Conservation (phyloP, 30 jellyfish, hydroid and myxozoan species). For the Clytia hemisphaerica region DNA sequence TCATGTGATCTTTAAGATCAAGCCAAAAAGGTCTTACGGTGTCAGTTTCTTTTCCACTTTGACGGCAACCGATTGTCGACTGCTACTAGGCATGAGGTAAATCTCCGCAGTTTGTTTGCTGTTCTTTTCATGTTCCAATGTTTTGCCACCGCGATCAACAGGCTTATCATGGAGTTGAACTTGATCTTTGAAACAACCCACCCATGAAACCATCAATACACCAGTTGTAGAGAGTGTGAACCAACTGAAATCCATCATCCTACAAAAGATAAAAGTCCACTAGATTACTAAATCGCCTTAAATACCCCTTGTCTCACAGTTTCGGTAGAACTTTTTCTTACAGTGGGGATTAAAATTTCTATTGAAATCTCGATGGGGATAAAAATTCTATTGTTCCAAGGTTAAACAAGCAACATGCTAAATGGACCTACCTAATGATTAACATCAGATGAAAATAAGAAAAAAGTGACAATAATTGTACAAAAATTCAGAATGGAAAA, state of each 20-base stretch:
- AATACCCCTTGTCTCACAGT: no score
- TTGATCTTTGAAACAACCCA: slow-evolving; percentile 47
- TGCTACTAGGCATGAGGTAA: background rate
- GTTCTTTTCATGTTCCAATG: slow-evolving; percentile 47
- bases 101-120: no score
- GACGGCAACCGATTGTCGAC: background rate
- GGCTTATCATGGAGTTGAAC: slow-evolving; percentile 38
- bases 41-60: background rate
- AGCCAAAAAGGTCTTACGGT: background rate
- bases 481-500: no score
- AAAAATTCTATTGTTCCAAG: no score
- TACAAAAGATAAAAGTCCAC: background rate
- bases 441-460: no score
- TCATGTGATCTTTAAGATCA: background rate
- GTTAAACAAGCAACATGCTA: no score
- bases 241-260: slow-evolving; percentile 64
- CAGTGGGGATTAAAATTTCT: no score
- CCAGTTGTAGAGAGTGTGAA: slow-evolving; percentile 57
- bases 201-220: slow-evolving; percentile 64
- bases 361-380: no score
- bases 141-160: slow-evolving; percentile 67
- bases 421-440: no score
- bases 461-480: no score
- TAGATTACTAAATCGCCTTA: background rate
- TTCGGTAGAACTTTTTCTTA: no score